Conservation (phyloP, 2,888 invertebrate genomes). For the Epinotia bilunana region DNA sequence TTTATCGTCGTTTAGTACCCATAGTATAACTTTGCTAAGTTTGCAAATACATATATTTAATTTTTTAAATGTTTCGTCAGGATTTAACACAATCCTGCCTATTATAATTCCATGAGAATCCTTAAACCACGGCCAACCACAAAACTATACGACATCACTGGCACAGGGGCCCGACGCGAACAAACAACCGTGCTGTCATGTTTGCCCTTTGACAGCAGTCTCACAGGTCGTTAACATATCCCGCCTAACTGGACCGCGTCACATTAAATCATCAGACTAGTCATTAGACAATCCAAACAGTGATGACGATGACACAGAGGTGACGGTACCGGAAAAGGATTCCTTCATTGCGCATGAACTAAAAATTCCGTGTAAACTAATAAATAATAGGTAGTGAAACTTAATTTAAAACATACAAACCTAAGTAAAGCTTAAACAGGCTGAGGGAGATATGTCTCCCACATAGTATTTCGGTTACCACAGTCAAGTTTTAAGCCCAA, state of each 20-base stretch:
- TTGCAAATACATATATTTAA: background rate
- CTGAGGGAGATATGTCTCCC: too few relatives aligned
- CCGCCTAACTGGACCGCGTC: slow-evolving; percentile 69
- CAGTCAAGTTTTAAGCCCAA: too few relatives aligned
- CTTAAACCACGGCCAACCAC: slow-evolving; percentile 22
- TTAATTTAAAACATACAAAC: background rate
- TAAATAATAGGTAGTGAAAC: too few relatives aligned
- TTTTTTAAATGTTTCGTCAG: background rate
- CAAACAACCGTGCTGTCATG: slow-evolving; percentile 53
- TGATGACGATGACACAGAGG: slow-evolving; percentile 47
- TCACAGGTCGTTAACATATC: slow-evolving; percentile 82
- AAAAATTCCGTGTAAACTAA: background rate
- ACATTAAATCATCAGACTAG: slow-evolving; percentile 65
- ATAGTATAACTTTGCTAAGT: too few relatives aligned
- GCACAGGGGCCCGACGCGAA: slow-evolving; percentile 72
- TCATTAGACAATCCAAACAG: slow-evolving; percentile 61
- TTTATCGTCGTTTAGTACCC: too few relatives aligned
- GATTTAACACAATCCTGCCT: background rate
- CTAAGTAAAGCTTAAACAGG: too few relatives aligned
- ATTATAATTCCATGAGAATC: slow-evolving; percentile 28
- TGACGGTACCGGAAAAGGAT: slow-evolving; percentile 59
- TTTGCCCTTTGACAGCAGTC: slow-evolving; percentile 82
- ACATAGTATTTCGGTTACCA: too few relatives aligned
- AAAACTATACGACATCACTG: slow-evolving; percentile 47
- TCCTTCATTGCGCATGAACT: slow-evolving; percentile 44